phyloP scores from a whole-genome alignment of 1,140 invertebrate species.

The Drosophila bocki region DNA sequence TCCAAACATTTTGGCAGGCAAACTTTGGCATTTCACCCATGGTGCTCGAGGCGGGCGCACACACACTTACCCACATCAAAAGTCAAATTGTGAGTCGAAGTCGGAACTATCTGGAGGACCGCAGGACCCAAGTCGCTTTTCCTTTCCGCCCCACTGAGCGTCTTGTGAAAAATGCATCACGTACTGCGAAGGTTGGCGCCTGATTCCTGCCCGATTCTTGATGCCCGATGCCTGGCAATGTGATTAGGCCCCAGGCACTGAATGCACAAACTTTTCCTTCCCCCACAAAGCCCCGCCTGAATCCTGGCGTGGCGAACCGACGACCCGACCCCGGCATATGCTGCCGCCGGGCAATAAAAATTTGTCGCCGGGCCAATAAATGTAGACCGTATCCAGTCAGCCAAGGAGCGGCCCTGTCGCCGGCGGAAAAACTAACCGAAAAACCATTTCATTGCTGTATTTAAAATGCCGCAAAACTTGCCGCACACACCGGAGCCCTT shows the following conservation, averaged over 20 bases:
- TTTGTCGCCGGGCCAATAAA: slow-evolving; percentile 80
- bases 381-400: slow-evolving; percentile 45
- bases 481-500: slow-evolving; percentile 16
- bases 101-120: slow-evolving; percentile 53
- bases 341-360: slow-evolving; percentile 76
- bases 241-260: slow-evolving; percentile 71
- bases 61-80: slow-evolving; percentile 66
- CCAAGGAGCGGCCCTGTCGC: slow-evolving; percentile 16
- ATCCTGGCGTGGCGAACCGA: not conserved
- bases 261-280: slow-evolving; percentile 57
- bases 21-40: slow-evolving; percentile 53
- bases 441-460: slow-evolving; percentile 73
- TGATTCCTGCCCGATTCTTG: slow-evolving; percentile 25
- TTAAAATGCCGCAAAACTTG: slow-evolving; percentile 58
- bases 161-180: slow-evolving; percentile 77
- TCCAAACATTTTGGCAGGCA: slow-evolving; percentile 43
- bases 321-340: slow-evolving; percentile 50
- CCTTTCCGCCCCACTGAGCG: slow-evolving; percentile 29
- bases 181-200: slow-evolving; percentile 61
- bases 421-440: slow-evolving; percentile 45
- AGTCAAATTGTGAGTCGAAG: slow-evolving; percentile 71
- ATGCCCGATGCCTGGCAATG: slow-evolving; percentile 60
- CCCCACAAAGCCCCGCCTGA: slow-evolving; percentile 1
- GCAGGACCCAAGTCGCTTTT: slow-evolving; percentile 7
- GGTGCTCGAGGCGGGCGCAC: slow-evolving; percentile 52